Conservation (phyloP, 2,113 vertebrate species). For the Hiodon tergisus region DNA sequence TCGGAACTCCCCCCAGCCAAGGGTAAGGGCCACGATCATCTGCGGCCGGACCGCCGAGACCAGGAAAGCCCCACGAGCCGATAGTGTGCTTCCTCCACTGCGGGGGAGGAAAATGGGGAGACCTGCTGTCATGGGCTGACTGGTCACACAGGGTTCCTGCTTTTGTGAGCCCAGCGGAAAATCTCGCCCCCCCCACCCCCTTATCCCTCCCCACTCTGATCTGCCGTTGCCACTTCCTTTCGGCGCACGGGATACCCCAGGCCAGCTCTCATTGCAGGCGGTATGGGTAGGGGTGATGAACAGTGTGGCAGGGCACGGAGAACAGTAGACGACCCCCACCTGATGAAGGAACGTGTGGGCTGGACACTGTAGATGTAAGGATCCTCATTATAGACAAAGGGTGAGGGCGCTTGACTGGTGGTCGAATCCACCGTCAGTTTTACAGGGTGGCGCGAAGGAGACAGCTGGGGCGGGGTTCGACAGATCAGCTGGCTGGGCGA, state of each 20-base stretch:
- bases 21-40: constrained; percentile 80
- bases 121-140: constrained; percentile 41
- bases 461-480: constrained; percentile 71
- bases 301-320: not conserved
- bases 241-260: not conserved
- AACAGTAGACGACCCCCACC: constrained; percentile 57
- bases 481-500: constrained; percentile 65
- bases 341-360: constrained; percentile 88
- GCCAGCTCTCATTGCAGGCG: not conserved
- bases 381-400: constrained; percentile 81
- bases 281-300: not conserved
- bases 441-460: constrained; percentile 62
- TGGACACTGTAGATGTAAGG: constrained; percentile 79
- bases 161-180: not conserved
- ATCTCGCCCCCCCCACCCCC: constrained; percentile 40
- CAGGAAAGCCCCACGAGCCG: constrained; percentile 80
- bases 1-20: constrained; percentile 71
- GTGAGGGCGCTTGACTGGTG: constrained; percentile 44
- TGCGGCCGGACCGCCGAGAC: constrained; percentile 81
- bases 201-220: not conserved
- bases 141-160: not conserved
- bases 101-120: constrained; percentile 22
- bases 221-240: not conserved
- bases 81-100: constrained; percentile 92
- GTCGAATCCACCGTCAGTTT: constrained; percentile 79